Evolutionary conservation across 2,888 invertebrate species (phyloP).

Genomic region (Luffia ferchaultella): DNA sequence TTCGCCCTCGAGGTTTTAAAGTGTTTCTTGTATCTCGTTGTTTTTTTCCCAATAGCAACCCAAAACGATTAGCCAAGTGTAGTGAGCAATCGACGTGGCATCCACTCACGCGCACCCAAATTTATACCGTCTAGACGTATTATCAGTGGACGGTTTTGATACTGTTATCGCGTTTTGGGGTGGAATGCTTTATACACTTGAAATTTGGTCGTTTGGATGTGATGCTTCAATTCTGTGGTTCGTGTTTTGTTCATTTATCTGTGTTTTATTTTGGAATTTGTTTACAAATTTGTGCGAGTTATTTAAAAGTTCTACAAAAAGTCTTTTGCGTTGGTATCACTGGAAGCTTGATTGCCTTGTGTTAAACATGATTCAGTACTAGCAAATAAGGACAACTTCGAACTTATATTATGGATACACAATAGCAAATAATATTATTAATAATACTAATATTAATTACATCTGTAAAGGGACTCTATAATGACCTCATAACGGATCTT

Average conservation of each 20-base stretch:
- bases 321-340: too few species aligned
- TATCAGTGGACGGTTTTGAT: constrained; percentile 49
- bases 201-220: constrained; percentile 9
- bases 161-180: constrained; percentile 34
- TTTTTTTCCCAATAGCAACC: constrained; percentile 30
- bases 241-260: neutral
- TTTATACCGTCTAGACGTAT: constrained; percentile 60
- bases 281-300: too few species aligned
- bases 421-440: too few species aligned
- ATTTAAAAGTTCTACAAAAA: too few species aligned
- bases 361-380: too few species aligned
- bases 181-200: constrained; percentile 50
- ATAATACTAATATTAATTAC: too few species aligned
- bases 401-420: too few species aligned
- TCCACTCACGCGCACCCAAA: constrained; percentile 56
- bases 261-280: too few species aligned
- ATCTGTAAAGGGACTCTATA: too few species aligned
- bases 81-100: constrained; percentile 59
- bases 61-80: constrained; percentile 58
- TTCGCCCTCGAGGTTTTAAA: constrained; percentile 48
- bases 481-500: too few species aligned
- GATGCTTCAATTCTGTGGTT: neutral
- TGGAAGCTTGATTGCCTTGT: too few species aligned
- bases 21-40: constrained; percentile 33
- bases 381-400: too few species aligned